These are phyloP conservation scores for Setipinna tenuifilis DNA, from an alignment of 2,797 vertebrate genomes.

Conservation along the genomic window DNA sequence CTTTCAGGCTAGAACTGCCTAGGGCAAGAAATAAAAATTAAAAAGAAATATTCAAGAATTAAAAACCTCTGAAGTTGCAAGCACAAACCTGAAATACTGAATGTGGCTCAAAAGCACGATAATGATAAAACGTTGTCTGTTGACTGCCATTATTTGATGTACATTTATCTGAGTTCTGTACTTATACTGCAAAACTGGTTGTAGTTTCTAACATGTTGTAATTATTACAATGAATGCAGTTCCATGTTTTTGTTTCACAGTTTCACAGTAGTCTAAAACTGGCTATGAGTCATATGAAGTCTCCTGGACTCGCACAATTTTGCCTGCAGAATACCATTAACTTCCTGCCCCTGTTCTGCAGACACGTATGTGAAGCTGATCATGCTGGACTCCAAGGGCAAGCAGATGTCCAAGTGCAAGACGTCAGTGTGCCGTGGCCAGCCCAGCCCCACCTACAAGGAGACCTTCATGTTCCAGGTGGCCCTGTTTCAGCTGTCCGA, in stretches of 20 bases:
- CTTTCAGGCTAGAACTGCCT: not conserved
- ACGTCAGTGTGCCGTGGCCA: conserved; percentile 92
- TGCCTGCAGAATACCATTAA: too few species aligned
- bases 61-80: not conserved
- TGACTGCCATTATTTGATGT: not conserved
- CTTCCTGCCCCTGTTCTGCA: conserved; percentile 61
- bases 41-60: too few species aligned
- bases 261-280: too few species aligned
- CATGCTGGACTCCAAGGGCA: conserved; percentile 96
- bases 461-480: conserved; percentile 96
- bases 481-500: conserved; percentile 97
- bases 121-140: not conserved
- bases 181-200: not conserved
- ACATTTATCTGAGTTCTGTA: not conserved
- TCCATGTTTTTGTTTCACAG: conserved; percentile 32
- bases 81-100: not conserved
- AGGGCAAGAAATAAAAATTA: not conserved
- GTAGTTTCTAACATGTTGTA: not conserved
- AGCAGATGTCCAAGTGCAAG: conserved; percentile 97
- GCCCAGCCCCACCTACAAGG: conserved; percentile 94
- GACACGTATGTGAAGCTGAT: conserved; percentile 96
- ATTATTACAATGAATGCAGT: not conserved
- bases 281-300: too few species aligned
- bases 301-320: too few species aligned
- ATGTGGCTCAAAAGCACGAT: not conserved